Base-by-base conservation (phyloP, 1,140 invertebrate genomes). In the Bombus turneri region DNA sequence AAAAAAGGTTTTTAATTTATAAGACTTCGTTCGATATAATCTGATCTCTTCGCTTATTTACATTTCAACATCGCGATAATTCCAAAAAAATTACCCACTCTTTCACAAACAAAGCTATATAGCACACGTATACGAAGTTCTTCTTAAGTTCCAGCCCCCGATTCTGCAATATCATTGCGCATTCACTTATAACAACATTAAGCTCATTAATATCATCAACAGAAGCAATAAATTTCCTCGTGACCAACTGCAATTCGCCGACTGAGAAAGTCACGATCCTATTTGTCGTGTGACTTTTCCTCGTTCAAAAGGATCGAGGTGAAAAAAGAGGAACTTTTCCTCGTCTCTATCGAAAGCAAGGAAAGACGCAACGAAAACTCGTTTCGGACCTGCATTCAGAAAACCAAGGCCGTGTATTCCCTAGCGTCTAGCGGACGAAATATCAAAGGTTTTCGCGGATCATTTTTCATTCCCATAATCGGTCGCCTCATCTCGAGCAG, bases 391-490 rank as follows among this genome's bases (percentile, higher is more conserved):
- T 47, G 73, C 64, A 59, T 74, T 25, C 34, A 66, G 47, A n/a
- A 66, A 53, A 37, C 37, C 34, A 47, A 47, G 39, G 18, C 34
- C 34, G 57, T 76, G 22, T 77, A 78, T 75, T 77, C 87, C 88
- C 39, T 39, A 68, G 81, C 81, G 85, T 79, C 87, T 69, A 79
- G 72, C 69, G 76, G 41, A 89, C 82, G 80, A 85, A 91, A 91
- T 90, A 86, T 81, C 88, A 75, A 69, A 77, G 84, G 86, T 92
- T 93, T 93, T 93, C 89, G 92, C 92, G 91, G 91, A 92, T 93
- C 92, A 93, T 93, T 93, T 92, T 93, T 93, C 92, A 93, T 89
- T 86, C 83, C 62, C 72, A 81, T 88, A 91, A 93, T 93, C 92
- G 92, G 86, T 86, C 87, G 88, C 83, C 92, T 89, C 91, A 93